Percentiles rank a stretch among this genome's conserved stretches.
Conservation (phyloP, 1,140 invertebrate species). For the Cydia pomonella region DNA sequence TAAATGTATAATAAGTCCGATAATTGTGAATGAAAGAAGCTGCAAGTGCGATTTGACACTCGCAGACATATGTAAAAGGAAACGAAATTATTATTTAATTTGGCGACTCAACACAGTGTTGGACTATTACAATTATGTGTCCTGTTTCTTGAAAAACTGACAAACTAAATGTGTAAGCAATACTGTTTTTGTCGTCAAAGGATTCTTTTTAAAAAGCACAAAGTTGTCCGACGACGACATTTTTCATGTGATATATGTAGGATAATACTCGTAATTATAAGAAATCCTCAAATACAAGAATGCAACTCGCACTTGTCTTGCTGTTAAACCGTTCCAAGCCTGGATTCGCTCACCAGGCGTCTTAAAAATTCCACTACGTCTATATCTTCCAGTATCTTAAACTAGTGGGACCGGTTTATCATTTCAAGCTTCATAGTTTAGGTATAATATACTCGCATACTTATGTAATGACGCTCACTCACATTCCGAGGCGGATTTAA, state of each 20-base stretch:
- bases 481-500: conserved; percentile 10
- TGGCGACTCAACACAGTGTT: not conserved
- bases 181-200: not conserved
- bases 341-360: conserved; percentile 36
- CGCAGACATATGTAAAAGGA: not conserved
- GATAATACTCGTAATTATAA: no score
- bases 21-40: no score
- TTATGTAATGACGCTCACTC: conserved; percentile 24
- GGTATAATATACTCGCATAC: conserved; percentile 23
- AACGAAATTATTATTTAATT: not conserved
- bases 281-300: conserved; percentile 32
- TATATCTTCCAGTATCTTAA: conserved; percentile 42
- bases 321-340: conserved; percentile 13
- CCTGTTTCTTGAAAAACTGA: not conserved
- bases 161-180: not conserved
- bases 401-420: conserved; percentile 63
- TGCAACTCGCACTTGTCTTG: conserved; percentile 39
- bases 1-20: no score
- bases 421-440: conserved; percentile 49
- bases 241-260: no score
- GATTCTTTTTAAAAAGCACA: no score
- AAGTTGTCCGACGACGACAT: no score
- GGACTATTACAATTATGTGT: not conserved
- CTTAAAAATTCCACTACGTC: conserved; percentile 66
- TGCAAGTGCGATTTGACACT: no score